Evolutionary conservation across 2,797 vertebrate genomes (phyloP).

Genomic region (Hybognathus amarus): DNA sequence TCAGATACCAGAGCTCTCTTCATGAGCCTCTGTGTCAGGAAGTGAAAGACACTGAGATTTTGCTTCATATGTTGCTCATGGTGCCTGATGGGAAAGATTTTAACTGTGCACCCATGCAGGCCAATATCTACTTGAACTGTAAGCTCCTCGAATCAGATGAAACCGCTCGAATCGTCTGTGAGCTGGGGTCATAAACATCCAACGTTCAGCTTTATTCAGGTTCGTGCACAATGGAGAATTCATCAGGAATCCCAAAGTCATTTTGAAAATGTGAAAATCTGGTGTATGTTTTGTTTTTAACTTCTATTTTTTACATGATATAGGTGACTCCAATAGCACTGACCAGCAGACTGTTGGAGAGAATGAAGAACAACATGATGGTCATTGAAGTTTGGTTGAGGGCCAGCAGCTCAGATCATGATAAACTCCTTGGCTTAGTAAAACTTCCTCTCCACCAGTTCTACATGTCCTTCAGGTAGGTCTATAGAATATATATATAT

Average conservation of each 20-base stretch:
- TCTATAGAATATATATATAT: neutral
- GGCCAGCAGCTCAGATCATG: slow-evolving; percentile 74
- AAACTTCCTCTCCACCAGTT: slow-evolving; percentile 97
- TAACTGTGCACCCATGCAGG: slow-evolving; percentile 65
- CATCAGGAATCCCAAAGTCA: neutral
- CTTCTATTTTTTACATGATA: neutral
- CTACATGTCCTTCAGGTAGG: slow-evolving; percentile 94
- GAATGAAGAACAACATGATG: slow-evolving; percentile 94
- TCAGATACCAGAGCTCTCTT: slow-evolving; percentile 40
- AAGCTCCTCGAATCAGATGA: slow-evolving; percentile 90
- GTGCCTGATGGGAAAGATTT: slow-evolving; percentile 91
- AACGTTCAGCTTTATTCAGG: slow-evolving; percentile 89
- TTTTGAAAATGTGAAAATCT: neutral
- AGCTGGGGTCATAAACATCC: slow-evolving; percentile 87
- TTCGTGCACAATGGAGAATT: slow-evolving; percentile 59
- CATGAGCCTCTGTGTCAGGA: slow-evolving; percentile 17
- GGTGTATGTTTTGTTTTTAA: neutral
- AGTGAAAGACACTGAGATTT: slow-evolving; percentile 70
- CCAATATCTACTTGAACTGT: slow-evolving; percentile 90
- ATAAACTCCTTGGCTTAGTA: slow-evolving; percentile 88
- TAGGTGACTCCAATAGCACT: slow-evolving; percentile 90
- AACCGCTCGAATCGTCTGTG: slow-evolving; percentile 80
- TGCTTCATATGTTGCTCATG: slow-evolving; percentile 89
- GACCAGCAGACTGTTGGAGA: slow-evolving; percentile 83
- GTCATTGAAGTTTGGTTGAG: slow-evolving; percentile 95